Evolutionary conservation across 2,888 invertebrate species (phyloP), one percentile per base, ranked within the genome.

Genomic region (Rhyacophila evoluta): DNA sequence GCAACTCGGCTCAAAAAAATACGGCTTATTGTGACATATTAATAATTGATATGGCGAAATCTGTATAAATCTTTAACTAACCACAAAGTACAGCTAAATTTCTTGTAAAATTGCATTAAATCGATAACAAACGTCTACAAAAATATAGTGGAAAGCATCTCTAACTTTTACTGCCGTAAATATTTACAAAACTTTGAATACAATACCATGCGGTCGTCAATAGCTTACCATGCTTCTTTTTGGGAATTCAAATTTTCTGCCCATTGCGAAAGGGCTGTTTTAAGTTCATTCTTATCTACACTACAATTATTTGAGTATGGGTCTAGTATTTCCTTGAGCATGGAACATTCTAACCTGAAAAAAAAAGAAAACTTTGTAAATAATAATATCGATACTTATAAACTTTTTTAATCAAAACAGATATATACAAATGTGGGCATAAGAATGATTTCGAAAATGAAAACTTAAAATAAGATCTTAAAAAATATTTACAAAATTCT

Each of bases 301-400:
- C 74, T 36, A 36, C 39, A 27, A 29, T 79, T 74, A 2, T 10
- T 38, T n/a, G 55, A 68, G 38, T 11, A 67, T 11, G 79, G 74
- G 38, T 79, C 76, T 19, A 79, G 70, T 27, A 79, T 73, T 27
- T 74, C 74, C 37, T 74, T 29, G 8, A 79, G 67, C 15, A 67
- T 10, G n/a, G 41, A 37, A 41, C 55, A 74, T 39, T 79, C 77
- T 27, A 70, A 55, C 19, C 79, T 79, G 71, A 74, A 76, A 72
- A 4, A 39, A 36, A 10, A 37, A 77, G 15, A 15, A 33, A 68
- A 67, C 3, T 67, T 41, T 70, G 36, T 70, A 4, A 33, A 55
- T 10, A 55, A 55, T 25, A 19, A 2, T 25, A 55, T 25, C 39
- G 15, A 4, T 12, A 1, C 1, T 39, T 2, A n/a, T 4, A 12